Evolutionary conservation across 2,113 vertebrate species (phyloP), one percentile per base, ranked within the genome.

Genomic region (Hippocampus zosterae): DNA sequence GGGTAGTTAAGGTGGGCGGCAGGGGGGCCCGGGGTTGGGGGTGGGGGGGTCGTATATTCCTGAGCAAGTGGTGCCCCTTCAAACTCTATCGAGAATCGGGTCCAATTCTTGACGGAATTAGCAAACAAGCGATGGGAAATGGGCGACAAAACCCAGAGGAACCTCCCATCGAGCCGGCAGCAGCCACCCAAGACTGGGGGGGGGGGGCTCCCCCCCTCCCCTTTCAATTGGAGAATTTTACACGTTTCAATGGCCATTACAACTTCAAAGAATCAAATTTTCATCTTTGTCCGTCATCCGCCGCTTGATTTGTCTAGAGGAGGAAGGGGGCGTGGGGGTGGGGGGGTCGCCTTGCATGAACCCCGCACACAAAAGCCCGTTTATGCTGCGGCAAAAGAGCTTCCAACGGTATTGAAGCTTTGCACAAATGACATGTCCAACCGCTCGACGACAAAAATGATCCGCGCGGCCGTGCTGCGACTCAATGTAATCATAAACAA

Each of bases 191-290:
- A 91, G 92, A 93, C 89, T 84, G 46, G 87, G 84, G 89, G 92
- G 29, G 29, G n/a, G n/a, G n/a, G n/a, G n/a, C n/a, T n/a, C n/a
- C 29, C 29, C 33, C 33, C 78, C 91, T 92, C 91, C 89, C 93
- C 91, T 95, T 97, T 96, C 95, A 96, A 92, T 94, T 87, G 89
- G 91, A 93, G 92, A 96, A 93, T 95, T 96, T 96, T 94, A 97
- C 95, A 96, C 95, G 91, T 96, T 95, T 98, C 95, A 98, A 96
- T 95, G 92, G 94, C 94, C 93, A 94, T 96, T 96, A 95, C 92
- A 92, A 96, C 95, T 98, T 98, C 95, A 96, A 96, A 96, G 96
- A 96, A 96, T 96, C 93, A 95, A 94, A 95, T 95, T 96, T 96
- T 96, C 94, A 95, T 96, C 93, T 96, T 94, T 95, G 94, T 95